Conservation (phyloP, 2,113 vertebrate genomes). For the Chaetodon auriga region DNA sequence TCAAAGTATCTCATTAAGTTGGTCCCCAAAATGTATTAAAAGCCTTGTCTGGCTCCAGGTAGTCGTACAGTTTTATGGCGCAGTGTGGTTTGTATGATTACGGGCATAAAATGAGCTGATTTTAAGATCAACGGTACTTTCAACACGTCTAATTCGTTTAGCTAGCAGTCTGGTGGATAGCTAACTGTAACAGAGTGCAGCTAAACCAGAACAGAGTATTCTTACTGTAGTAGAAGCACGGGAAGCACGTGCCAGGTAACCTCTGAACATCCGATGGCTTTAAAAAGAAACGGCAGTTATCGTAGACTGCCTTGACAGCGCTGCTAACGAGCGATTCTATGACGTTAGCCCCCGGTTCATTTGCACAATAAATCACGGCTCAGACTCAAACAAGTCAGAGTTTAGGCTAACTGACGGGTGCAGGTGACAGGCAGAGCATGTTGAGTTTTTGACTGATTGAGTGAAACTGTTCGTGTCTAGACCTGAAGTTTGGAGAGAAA, state of each 20-base stretch:
- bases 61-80: rapidly evolving
- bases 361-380: no score
- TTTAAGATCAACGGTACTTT: neutral
- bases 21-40: neutral
- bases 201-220: neutral
- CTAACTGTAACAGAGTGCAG: neutral
- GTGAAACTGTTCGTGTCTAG: neutral
- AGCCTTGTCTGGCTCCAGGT: rapidly evolving
- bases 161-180: neutral
- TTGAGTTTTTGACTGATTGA: neutral
- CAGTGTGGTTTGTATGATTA: neutral
- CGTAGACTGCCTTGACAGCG: neutral
- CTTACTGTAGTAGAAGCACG: neutral
- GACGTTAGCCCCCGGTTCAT: neutral
- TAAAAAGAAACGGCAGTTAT: neutral
- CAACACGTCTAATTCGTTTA: conserved; percentile 1
- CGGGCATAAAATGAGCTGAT: neutral
- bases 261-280: neutral
- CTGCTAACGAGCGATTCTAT: neutral
- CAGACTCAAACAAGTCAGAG: neutral
- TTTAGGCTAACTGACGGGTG: neutral
- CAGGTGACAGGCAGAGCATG: neutral
- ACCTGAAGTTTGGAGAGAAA: neutral
- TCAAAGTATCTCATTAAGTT: neutral
- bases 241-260: neutral